Evolutionary conservation across 2,888 invertebrate species (phyloP).

Genomic region (Heliconius erato): DNA sequence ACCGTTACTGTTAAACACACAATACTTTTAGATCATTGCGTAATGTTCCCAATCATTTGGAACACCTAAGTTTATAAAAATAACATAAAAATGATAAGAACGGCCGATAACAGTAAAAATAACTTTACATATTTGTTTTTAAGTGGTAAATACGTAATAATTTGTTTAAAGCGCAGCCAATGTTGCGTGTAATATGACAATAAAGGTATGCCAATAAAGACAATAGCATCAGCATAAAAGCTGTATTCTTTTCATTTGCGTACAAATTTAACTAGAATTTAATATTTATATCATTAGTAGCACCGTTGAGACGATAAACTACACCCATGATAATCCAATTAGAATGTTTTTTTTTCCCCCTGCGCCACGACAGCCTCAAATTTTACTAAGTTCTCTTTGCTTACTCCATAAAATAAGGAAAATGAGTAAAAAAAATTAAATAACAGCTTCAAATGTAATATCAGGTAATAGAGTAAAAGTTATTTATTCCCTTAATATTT

Average conservation of each 20-base stretch:
- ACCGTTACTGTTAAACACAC: conserved; percentile 55
- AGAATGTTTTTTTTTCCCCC: neutral
- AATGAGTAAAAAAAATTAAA: no score
- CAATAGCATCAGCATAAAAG: neutral
- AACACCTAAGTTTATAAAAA: neutral
- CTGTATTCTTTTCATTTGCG: neutral
- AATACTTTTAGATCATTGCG: neutral
- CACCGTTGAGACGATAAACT: neutral
- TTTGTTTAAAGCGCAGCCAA: neutral
- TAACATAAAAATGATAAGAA: neutral
- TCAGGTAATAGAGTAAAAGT: no score
- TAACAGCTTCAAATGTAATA: no score
- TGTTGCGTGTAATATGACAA: neutral
- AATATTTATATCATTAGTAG: neutral
- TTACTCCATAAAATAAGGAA: no score
- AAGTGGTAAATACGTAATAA: neutral
- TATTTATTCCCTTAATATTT: neutral
- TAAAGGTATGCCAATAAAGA: neutral
- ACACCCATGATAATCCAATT: neutral
- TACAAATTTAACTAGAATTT: neutral
- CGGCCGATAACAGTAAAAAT: no score
- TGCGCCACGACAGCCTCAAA: no score
- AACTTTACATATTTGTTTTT: neutral
- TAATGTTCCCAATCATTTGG: neutral
- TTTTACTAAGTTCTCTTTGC: no score